phyloP scores from a whole-genome alignment of 2,888 invertebrate genomes.

The Coleophora deauratella region DNA sequence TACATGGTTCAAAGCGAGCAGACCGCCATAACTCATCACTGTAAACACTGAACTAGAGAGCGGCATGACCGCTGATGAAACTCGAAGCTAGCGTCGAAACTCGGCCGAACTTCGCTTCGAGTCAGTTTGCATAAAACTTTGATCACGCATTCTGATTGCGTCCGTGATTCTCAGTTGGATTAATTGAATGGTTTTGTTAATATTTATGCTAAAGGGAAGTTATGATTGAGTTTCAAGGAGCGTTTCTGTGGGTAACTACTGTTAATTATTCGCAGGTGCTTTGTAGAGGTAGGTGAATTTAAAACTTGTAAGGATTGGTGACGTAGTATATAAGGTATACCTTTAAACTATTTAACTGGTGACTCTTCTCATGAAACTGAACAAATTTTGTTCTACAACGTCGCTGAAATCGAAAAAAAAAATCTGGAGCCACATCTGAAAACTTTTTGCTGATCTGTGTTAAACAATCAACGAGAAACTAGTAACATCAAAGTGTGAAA shows the following conservation, averaged over 20 bases:
- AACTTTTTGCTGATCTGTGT: no score
- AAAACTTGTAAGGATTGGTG: no score
- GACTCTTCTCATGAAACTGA: no score
- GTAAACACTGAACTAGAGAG: conserved; percentile 26
- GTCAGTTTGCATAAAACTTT: conserved; percentile 5
- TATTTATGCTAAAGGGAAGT: not conserved
- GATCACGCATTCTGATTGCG: conserved; percentile 3
- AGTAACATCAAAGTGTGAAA: no score
- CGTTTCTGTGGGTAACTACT: not conserved
- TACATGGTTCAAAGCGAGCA: conserved; percentile 5
- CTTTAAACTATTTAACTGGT: no score
- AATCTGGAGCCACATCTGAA: no score
- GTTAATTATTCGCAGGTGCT: no score
- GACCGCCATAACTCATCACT: conserved; percentile 29
- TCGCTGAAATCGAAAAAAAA: no score
- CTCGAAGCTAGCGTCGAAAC: conserved; percentile 5
- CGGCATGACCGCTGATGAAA: conserved; percentile 8
- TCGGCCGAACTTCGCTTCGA: conserved; percentile 8
- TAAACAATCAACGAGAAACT: no score
- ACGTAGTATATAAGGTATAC: no score
- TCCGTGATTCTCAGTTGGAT: conserved; percentile 1
- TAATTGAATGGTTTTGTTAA: conserved; percentile 4
- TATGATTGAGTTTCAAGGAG: conserved; percentile 1
- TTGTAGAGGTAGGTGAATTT: no score
- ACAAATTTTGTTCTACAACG: no score